A percentile compares a stretch with the other conserved stretches of the same genome.
Evolutionary conservation across 2,888 invertebrate genomes (phyloP).

Genomic region (Amphimallon solstitiale): DNA sequence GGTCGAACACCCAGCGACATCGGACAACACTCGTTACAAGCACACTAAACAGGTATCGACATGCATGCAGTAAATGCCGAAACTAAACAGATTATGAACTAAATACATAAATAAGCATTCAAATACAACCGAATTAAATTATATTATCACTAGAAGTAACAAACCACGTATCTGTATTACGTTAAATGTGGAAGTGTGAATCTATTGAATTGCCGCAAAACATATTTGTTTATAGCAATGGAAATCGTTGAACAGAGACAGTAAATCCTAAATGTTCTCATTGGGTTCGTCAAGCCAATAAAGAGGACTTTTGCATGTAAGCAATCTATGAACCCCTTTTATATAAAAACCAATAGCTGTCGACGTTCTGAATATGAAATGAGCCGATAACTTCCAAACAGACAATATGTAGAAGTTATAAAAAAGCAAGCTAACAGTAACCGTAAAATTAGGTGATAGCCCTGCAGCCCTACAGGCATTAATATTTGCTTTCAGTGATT

Average conservation of each 20-base stretch:
- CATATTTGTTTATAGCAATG: not conserved
- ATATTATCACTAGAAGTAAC: too few species aligned
- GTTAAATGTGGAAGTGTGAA: not conserved
- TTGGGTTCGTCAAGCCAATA: not conserved
- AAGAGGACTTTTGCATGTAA: not conserved
- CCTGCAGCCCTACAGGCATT: not conserved
- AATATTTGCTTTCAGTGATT: not conserved
- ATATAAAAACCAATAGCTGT: not conserved
- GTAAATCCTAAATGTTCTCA: not conserved
- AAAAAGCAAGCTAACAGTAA: not conserved
- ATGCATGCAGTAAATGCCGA: too few species aligned
- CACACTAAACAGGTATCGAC: too few species aligned
- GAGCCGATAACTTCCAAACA: not conserved
- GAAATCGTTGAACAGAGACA: not conserved
- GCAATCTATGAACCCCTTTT: not conserved
- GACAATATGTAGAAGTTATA: not conserved
- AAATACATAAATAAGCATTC: too few species aligned
- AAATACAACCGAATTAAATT: too few species aligned
- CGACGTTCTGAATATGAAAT: slow-evolving; percentile 3
- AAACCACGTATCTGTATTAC: too few species aligned
- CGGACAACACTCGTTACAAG: too few species aligned
- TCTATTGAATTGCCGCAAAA: not conserved
- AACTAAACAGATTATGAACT: too few species aligned
- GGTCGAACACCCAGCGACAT: too few species aligned
- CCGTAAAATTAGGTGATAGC: not conserved